Percentiles rank a stretch among this genome's conserved stretches.
Evolutionary conservation across 2,888 invertebrate species (phyloP).

Genomic region (Chalcosyrphus nemorum): DNA sequence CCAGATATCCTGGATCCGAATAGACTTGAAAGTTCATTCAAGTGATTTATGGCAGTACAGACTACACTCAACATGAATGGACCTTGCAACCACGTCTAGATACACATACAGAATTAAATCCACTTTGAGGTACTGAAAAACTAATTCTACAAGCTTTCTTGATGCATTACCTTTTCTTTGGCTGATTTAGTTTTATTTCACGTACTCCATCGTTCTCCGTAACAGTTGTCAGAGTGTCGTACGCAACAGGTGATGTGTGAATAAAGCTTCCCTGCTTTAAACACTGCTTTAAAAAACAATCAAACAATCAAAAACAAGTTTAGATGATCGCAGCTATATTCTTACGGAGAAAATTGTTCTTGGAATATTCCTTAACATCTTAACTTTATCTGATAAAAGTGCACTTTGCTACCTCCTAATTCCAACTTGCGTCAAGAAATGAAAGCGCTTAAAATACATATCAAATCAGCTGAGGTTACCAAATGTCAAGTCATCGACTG

Average conservation of each 20-base stretch:
- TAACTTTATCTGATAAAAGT: neutral
- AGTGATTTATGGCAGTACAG: too few species aligned
- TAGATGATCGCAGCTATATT: neutral
- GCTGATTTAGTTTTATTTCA: slow-evolving; percentile 84
- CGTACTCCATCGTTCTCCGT: slow-evolving; percentile 83
- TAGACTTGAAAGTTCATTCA: too few species aligned
- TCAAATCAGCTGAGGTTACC: slow-evolving; percentile 15
- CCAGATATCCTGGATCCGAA: too few species aligned
- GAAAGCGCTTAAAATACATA: neutral
- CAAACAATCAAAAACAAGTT: too few species aligned
- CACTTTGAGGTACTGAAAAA: too few species aligned
- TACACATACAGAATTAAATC: too few species aligned
- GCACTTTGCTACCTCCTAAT: neutral
- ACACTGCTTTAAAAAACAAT: neutral
- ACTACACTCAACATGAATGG: too few species aligned
- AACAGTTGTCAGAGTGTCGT: slow-evolving; percentile 77
- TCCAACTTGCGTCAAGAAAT: too few species aligned
- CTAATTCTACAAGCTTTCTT: too few species aligned
- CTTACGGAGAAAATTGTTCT: slow-evolving; percentile 20
- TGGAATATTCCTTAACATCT: slow-evolving; percentile 6
- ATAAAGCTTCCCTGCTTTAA: slow-evolving; percentile 8
- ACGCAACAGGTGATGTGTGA: slow-evolving; percentile 40
- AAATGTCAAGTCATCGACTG: slow-evolving; percentile 18
- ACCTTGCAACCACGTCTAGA: too few species aligned
- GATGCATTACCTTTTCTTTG: slow-evolving; percentile 85